Percentiles rank a stretch among this genome's conserved stretches.
Evolutionary conservation across 2,797 vertebrate genomes (phyloP).

Genomic region (Sebastes steindachneri): DNA sequence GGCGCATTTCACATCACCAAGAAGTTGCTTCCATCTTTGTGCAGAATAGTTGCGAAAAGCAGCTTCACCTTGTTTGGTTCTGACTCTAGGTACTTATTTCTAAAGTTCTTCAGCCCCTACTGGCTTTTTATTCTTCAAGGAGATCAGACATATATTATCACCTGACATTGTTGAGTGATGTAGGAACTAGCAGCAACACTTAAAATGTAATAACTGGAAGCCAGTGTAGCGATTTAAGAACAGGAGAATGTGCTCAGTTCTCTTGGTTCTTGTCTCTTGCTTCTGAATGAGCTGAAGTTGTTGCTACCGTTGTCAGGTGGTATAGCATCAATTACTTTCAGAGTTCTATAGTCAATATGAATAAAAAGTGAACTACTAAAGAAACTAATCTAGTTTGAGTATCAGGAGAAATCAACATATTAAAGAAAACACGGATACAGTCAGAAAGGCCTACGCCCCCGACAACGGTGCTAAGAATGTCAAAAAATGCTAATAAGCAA

Average conservation of each 20-base stretch:
- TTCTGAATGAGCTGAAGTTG: not conserved
- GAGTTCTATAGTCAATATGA: not conserved
- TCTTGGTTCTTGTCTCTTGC: not conserved
- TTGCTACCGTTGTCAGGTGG: accelerated
- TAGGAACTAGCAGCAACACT: not conserved
- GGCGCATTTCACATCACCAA: not conserved
- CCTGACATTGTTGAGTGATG: not conserved
- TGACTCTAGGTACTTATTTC: not conserved
- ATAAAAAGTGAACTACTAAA: not conserved
- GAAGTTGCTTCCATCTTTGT: not conserved
- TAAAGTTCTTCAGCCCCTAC: not conserved
- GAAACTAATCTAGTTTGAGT: not conserved
- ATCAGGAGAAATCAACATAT: not conserved
- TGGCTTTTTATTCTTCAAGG: not conserved
- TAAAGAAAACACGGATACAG: not conserved
- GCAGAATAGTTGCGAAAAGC: not conserved
- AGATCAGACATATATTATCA: not conserved
- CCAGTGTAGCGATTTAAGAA: not conserved
- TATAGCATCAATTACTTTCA: not conserved
- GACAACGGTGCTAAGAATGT: not conserved
- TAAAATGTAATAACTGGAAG: not conserved
- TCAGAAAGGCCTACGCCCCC: not conserved
- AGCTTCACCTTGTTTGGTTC: not conserved
- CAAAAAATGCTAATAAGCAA: not conserved
- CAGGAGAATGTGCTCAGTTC: not conserved